Evolutionary conservation across 1,140 invertebrate genomes (phyloP).

Genomic region (Babylonia areolata): DNA sequence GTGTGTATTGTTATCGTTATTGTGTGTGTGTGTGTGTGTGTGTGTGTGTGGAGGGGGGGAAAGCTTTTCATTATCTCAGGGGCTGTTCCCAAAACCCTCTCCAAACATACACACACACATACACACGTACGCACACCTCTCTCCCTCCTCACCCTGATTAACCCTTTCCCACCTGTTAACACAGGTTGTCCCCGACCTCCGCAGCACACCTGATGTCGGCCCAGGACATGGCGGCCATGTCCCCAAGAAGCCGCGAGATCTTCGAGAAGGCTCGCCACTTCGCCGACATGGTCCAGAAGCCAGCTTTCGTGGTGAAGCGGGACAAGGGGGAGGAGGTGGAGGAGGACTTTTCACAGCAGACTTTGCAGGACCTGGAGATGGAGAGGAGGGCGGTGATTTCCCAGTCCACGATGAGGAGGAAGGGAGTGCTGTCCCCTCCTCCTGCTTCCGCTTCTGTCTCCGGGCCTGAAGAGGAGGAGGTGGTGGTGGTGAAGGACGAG

Average conservation of each 20-base stretch:
- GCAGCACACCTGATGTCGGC: not conserved
- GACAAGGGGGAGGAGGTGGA: conserved; percentile 35
- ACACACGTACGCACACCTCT: not conserved
- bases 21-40: not conserved
- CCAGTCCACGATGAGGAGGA: conserved; percentile 50
- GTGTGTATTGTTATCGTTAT: not conserved
- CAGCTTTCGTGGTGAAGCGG: conserved; percentile 52
- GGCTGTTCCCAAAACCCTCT: too few species aligned
- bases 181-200: not conserved
- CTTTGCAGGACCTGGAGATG: conserved; percentile 48
- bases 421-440: conserved; percentile 20
- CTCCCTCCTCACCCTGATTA: too few species aligned
- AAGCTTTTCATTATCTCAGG: too few species aligned
- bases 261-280: conserved; percentile 57
- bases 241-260: conserved; percentile 44
- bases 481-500: not conserved
- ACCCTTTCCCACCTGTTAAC: too few species aligned
- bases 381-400: conserved; percentile 54
- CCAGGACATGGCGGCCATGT: conserved; percentile 15
- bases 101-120: too few species aligned
- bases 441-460: too few species aligned
- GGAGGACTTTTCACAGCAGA: conserved; percentile 40
- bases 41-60: too few species aligned
- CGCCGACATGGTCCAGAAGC: conserved; percentile 62
- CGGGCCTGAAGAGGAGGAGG: not conserved